phyloP scores from a whole-genome alignment of 1,140 invertebrate species.

The Brachionus manjavacas region DNA sequence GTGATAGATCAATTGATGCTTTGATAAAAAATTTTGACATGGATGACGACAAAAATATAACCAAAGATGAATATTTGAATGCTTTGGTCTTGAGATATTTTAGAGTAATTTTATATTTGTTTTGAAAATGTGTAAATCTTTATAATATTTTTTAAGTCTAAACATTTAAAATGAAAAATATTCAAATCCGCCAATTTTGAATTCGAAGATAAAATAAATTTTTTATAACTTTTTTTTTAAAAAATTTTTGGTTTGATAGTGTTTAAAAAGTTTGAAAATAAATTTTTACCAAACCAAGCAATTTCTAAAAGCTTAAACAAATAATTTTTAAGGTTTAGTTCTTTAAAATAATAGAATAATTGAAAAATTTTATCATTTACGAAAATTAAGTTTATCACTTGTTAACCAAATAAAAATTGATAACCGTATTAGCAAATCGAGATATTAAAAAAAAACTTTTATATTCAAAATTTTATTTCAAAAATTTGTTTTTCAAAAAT shows the following conservation, averaged over 20 bases:
- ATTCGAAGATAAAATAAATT: too few species aligned
- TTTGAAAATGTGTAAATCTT: background rate
- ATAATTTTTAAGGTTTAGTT: too few species aligned
- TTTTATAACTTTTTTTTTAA: too few species aligned
- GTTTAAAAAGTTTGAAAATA: too few species aligned
- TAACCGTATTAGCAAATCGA: background rate
- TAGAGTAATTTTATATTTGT: background rate
- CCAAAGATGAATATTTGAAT: constrained; percentile 3
- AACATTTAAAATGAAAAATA: background rate
- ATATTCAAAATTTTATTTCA: too few species aligned
- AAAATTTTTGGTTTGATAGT: too few species aligned
- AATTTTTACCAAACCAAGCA: too few species aligned
- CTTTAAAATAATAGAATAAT: too few species aligned
- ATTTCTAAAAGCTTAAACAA: too few species aligned
- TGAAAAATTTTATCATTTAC: background rate
- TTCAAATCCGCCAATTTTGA: too few species aligned
- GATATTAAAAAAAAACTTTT: too few species aligned
- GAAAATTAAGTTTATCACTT: background rate
- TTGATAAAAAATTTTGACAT: constrained; percentile 1
- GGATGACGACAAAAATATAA: background rate
- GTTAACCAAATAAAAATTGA: background rate
- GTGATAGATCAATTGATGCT: background rate
- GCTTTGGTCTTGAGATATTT: background rate
- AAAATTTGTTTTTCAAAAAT: too few species aligned
- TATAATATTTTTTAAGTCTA: background rate